phyloP scores from a whole-genome alignment of 30 jellyfish, hydroid and myxozoan genomes.

The Turritopsis rubra region DNA sequence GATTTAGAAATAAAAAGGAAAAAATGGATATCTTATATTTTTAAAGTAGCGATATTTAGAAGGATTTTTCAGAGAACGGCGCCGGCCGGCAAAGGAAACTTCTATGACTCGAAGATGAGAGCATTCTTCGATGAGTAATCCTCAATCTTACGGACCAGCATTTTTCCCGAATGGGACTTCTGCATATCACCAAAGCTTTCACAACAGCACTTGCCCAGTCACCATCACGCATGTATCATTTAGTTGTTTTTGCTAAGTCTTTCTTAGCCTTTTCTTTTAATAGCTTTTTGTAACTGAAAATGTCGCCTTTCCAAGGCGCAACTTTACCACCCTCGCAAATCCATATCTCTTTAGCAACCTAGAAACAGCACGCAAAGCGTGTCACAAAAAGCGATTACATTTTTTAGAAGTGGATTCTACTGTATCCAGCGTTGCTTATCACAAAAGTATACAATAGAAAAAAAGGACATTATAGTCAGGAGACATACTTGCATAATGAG shows the following conservation, averaged over 20 bases:
- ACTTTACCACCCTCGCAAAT: slow-evolving; percentile 89
- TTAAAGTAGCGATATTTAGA: not conserved
- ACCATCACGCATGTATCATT: slow-evolving; percentile 9
- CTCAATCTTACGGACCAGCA: not conserved
- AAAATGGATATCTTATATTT: not conserved
- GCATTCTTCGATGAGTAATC: not conserved
- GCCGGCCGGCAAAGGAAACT: too few species aligned
- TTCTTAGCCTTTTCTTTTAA: slow-evolving; percentile 59
- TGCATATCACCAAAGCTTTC: not conserved
- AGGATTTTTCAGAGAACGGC: not conserved
- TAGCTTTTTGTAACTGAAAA: slow-evolving; percentile 57
- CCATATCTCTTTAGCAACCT: slow-evolving; percentile 99
- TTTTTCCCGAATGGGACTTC: slow-evolving; percentile 17
- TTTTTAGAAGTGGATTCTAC: too few species aligned
- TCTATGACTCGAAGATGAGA: not conserved
- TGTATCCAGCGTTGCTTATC: too few species aligned
- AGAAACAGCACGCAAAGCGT: too few species aligned
- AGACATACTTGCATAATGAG: slow-evolving; percentile 84
- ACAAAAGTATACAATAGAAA: too few species aligned
- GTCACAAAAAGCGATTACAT: too few species aligned
- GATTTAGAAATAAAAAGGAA: not conserved
- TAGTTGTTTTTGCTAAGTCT: slow-evolving; percentile 16
- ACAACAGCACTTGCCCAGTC: not conserved
- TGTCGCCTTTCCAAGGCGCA: slow-evolving; percentile 89
- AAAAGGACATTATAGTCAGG: not conserved